Evolutionary conservation across 2,113 vertebrate genomes (phyloP).

Genomic region (Lamprologus callipterus): DNA sequence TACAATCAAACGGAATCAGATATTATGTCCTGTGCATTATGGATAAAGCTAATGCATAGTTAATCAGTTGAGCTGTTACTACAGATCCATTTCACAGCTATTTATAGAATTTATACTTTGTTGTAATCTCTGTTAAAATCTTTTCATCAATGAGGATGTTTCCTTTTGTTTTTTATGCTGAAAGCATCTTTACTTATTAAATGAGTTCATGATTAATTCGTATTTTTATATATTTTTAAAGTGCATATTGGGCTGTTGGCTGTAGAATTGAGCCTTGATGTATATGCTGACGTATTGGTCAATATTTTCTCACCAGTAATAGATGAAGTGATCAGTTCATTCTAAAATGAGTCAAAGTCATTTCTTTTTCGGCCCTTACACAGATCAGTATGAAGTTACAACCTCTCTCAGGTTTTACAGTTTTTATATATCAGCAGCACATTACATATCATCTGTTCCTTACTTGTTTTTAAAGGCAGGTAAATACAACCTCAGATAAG

Average conservation of each 20-base stretch:
- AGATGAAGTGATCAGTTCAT: background rate
- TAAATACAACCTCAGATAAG: background rate
- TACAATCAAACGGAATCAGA: background rate
- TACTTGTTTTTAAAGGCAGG: background rate
- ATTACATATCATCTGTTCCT: background rate
- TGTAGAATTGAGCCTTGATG: background rate
- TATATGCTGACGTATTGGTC: background rate
- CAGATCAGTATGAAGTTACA: background rate
- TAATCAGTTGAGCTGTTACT: background rate
- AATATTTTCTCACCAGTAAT: background rate
- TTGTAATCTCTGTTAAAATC: background rate
- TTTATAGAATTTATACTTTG: background rate
- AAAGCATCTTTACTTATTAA: background rate
- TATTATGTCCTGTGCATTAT: background rate
- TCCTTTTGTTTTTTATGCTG: background rate
- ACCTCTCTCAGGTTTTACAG: background rate
- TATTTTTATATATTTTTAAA: background rate
- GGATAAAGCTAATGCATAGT: background rate
- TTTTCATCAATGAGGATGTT: background rate
- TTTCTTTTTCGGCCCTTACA: background rate
- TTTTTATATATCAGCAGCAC: background rate
- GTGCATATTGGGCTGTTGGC: background rate
- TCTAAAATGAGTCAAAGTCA: background rate
- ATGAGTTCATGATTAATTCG: background rate
- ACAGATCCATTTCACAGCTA: background rate